Evolutionary conservation across 1,140 invertebrate species (phyloP).

Genomic region (Brachionus koreanus): DNA sequence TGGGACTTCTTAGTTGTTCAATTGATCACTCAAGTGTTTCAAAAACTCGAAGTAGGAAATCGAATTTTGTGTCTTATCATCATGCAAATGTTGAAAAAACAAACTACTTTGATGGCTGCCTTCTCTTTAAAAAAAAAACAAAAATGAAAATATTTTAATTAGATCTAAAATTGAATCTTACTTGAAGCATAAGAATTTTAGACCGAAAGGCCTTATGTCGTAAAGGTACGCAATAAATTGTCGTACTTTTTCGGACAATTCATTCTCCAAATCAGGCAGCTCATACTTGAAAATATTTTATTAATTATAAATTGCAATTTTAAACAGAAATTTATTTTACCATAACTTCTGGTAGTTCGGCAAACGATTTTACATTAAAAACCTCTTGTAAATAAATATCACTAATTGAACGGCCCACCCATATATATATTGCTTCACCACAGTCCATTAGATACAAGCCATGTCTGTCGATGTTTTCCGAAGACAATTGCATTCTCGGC

Average conservation of each 20-base stretch:
- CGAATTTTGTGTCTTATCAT: constrained; percentile 86
- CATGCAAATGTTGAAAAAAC: constrained; percentile 83
- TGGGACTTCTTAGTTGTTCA: neutral
- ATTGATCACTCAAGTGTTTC: constrained; percentile 54
- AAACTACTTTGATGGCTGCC: constrained; percentile 74
- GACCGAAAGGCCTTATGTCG: constrained; percentile 73
- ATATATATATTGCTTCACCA: constrained; percentile 76
- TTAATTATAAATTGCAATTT: neutral
- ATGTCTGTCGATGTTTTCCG: constrained; percentile 72
- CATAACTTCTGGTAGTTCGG: constrained; percentile 66
- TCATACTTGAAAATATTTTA: constrained; percentile 63
- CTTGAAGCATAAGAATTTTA: constrained; percentile 56
- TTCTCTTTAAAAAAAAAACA: constrained; percentile 66
- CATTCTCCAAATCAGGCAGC: constrained; percentile 73
- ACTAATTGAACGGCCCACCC: constrained; percentile 76
- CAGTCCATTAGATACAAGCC: constrained; percentile 88
- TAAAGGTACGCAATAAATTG: constrained; percentile 78
- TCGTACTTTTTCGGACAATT: constrained; percentile 70
- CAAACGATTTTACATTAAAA: constrained; percentile 66
- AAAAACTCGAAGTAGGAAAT: constrained; percentile 97
- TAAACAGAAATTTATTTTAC: constrained; percentile 59
- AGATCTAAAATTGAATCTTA: neutral
- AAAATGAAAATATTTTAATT: constrained; percentile 31
- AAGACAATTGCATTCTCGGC: constrained; percentile 64
- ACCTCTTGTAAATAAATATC: constrained; percentile 71